Conservation (phyloP, 2,797 vertebrate genomes). For the Melanogrammus aeglefinus region DNA sequence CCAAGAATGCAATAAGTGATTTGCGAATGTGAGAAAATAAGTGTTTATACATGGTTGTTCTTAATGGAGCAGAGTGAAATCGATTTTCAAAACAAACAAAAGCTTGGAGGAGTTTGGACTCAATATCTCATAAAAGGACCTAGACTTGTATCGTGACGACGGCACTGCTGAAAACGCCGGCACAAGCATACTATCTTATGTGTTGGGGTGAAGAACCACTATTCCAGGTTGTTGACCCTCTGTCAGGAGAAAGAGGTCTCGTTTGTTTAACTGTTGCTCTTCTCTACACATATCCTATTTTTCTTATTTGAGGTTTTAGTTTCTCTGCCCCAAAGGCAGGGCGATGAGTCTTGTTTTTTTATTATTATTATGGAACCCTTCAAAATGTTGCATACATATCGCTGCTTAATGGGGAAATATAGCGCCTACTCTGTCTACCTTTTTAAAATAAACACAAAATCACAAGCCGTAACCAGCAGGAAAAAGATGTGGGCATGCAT, state of each 20-base stretch:
- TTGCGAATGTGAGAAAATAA: slow-evolving; percentile 10
- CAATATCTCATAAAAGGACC: neutral
- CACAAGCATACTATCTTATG: neutral
- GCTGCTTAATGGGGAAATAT: neutral
- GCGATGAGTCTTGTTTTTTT: slow-evolving; percentile 11
- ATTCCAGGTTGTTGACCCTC: neutral
- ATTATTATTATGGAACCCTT: slow-evolving; percentile 20
- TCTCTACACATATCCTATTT: neutral
- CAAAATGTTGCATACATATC: slow-evolving; percentile 2
- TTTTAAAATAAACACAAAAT: slow-evolving; percentile 1
- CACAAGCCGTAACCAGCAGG: neutral
- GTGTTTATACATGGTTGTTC: slow-evolving; percentile 1
- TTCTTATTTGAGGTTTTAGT: neutral
- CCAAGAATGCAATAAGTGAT: slow-evolving; percentile 24
- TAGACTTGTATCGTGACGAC: neutral
- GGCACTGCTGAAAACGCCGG: neutral
- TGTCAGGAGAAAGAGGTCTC: neutral
- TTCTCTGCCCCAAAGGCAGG: neutral
- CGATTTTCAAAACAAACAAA: neutral
- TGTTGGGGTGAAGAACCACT: neutral
- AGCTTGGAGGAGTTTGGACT: neutral
- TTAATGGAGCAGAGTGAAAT: neutral
- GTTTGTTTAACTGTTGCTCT: neutral
- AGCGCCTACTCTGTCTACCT: neutral
- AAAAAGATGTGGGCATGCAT: slow-evolving; percentile 23